phyloP scores from a whole-genome alignment of 2,113 vertebrate species.

The Elephantulus edwardii region DNA sequence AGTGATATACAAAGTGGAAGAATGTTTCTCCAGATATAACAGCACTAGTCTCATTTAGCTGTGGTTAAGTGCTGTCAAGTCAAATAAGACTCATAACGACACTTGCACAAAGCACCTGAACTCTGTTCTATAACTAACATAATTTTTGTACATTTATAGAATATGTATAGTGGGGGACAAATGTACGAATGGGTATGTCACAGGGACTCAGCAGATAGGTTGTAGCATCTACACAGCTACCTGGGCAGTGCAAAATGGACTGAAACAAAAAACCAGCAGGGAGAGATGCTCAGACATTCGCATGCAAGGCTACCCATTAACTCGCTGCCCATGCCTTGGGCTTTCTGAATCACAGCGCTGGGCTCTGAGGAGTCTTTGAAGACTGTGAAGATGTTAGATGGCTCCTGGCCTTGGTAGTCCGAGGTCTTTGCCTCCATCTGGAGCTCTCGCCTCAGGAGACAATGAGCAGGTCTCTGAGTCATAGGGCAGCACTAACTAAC shows the following conservation, averaged over 20 bases:
- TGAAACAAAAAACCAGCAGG: neutral
- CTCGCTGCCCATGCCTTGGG: too few relatives aligned
- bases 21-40: too few relatives aligned
- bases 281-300: neutral
- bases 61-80: too few relatives aligned
- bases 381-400: neutral
- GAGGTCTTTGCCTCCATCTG: neutral
- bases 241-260: neutral
- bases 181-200: too few relatives aligned
- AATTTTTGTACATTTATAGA: too few relatives aligned
- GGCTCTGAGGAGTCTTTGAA: neutral
- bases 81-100: too few relatives aligned
- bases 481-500: neutral
- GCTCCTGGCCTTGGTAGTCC: neutral
- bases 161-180: too few relatives aligned
- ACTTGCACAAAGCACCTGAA: too few relatives aligned
- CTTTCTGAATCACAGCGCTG: neutral
- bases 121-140: too few relatives aligned
- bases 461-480: constrained; percentile 28
- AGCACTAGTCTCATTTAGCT: too few relatives aligned
- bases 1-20: too few relatives aligned
- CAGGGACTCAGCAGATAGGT: too few relatives aligned
- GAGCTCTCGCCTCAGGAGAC: neutral
- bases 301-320: neutral
- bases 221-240: rapidly evolving